Evolutionary conservation across 2,888 invertebrate genomes (phyloP).

Genomic region (Drosophila falleni): DNA sequence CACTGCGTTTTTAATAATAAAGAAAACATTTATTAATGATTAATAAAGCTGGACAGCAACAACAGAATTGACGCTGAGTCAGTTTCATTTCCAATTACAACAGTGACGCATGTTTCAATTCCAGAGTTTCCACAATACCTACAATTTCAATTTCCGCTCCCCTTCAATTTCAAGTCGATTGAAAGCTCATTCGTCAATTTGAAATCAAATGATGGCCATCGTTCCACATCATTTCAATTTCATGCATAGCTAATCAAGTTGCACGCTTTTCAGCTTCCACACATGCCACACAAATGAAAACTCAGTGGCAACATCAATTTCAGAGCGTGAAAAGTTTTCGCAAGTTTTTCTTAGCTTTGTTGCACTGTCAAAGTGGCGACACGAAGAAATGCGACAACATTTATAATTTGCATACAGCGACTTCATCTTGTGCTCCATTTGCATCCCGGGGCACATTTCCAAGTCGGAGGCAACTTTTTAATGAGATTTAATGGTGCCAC

Average conservation of each 20-base stretch:
- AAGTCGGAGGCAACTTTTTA: conserved; percentile 69
- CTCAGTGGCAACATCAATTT: conserved; percentile 3
- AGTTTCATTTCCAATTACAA: conserved; percentile 30
- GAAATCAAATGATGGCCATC: conserved; percentile 54
- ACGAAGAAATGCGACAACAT: conserved; percentile 60
- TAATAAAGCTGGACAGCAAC: conserved; percentile 44
- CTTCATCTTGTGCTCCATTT: conserved; percentile 2
- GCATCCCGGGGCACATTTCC: conserved; percentile 28
- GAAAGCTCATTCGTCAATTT: conserved; percentile 59
- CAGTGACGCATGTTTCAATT: conserved; percentile 37
- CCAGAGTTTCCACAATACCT: conserved; percentile 12
- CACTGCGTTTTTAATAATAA: conserved; percentile 65
- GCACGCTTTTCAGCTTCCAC: not conserved
- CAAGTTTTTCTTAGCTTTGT: conserved; percentile 42
- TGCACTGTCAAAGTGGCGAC: conserved; percentile 36
- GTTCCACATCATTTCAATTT: conserved; percentile 54
- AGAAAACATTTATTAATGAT: conserved; percentile 64
- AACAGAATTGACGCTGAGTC: conserved; percentile 53
- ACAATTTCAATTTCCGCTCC: not conserved
- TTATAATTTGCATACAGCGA: conserved; percentile 68
- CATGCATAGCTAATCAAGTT: conserved; percentile 64
- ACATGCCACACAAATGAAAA: conserved; percentile 14
- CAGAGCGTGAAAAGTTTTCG: conserved; percentile 50
- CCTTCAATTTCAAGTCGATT: conserved; percentile 10
- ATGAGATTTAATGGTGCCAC: conserved; percentile 79